These are phyloP conservation scores for Mola mola DNA, from an alignment of 2,113 vertebrate genomes.

Conservation along the genomic window DNA sequence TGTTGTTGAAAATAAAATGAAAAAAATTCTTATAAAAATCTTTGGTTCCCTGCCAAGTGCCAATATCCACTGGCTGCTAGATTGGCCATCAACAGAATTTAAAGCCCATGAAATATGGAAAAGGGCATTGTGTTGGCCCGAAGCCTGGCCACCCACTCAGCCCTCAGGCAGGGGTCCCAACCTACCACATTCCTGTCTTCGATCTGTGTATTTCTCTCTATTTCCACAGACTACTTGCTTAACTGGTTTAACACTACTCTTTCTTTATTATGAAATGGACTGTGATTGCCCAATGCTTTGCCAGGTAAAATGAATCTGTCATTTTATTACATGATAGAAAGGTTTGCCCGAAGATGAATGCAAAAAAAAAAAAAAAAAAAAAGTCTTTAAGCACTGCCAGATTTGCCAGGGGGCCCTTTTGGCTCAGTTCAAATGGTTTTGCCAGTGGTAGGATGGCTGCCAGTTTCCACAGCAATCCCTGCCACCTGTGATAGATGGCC, in stretches of 20 bases:
- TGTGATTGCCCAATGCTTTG: slow-evolving; percentile 58
- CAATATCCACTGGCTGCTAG: slow-evolving; percentile 27
- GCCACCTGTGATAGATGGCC: slow-evolving; percentile 83
- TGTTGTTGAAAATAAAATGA: too few species aligned
- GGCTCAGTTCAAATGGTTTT: slow-evolving; percentile 66
- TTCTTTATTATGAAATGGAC: slow-evolving; percentile 66
- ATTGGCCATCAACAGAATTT: slow-evolving; percentile 51
- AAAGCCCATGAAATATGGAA: slow-evolving; percentile 67
- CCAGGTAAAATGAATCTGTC: slow-evolving; percentile 78
- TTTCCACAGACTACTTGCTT: slow-evolving; percentile 37
- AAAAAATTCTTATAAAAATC: too few species aligned
- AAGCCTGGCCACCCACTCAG: slow-evolving; percentile 62
- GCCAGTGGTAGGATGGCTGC: slow-evolving; percentile 76
- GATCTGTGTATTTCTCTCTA: slow-evolving; percentile 6
- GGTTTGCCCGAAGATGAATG: slow-evolving; percentile 59
- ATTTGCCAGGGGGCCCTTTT: slow-evolving; percentile 79
- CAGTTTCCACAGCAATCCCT: slow-evolving; percentile 79
- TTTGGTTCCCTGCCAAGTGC: slow-evolving; percentile 26
- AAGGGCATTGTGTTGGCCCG: slow-evolving; percentile 63
- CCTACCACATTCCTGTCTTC: slow-evolving; percentile 36
- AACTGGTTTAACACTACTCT: slow-evolving; percentile 66
- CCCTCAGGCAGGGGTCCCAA: slow-evolving; percentile 49
- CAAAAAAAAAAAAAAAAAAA: slow-evolving; percentile 54
- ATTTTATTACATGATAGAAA: slow-evolving; percentile 69
- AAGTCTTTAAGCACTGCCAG: slow-evolving; percentile 65